These are phyloP conservation scores for Cricetomys ansorgei DNA, from an alignment of 2,113 vertebrate genomes.

Conservation along the genomic window DNA sequence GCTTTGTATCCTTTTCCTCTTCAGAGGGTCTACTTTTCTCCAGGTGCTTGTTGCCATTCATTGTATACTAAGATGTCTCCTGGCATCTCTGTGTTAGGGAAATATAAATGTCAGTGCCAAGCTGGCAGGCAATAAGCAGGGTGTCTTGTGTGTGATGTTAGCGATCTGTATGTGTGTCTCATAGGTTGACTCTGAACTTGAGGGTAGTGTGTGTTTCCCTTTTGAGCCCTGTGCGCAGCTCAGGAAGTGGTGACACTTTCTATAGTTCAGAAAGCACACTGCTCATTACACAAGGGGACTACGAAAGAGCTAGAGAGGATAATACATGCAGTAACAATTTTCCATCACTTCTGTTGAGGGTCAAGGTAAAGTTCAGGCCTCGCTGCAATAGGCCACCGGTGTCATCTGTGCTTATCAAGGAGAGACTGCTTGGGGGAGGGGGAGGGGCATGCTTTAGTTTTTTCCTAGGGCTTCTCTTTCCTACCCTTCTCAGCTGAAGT, in stretches of 20 bases:
- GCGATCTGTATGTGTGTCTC: not conserved
- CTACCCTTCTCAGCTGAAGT: not conserved
- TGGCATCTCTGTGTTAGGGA: not conserved
- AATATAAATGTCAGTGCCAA: not conserved
- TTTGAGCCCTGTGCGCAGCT: not conserved
- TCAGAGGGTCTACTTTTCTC: not conserved
- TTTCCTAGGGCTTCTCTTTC: not conserved
- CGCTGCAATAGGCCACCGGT: not conserved
- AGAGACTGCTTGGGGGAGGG: not conserved
- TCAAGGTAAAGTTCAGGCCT: not conserved
- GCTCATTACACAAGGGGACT: not conserved
- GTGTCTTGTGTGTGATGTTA: not conserved
- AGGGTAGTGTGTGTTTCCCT: fast-evolving
- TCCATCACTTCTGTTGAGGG: not conserved
- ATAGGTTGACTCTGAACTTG: not conserved
- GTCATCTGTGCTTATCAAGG: not conserved
- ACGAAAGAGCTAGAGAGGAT: not conserved
- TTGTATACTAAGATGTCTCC: not conserved
- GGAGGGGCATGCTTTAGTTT: not conserved
- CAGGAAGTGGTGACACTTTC: not conserved
- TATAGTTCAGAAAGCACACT: not conserved
- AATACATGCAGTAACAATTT: not conserved
- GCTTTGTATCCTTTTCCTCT: not conserved
- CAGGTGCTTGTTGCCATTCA: not conserved
- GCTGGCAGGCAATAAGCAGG: not conserved